These are phyloP conservation scores for Trididemnum miniatum DNA, from an alignment of 23 tunicate species.

Conservation along the genomic window DNA sequence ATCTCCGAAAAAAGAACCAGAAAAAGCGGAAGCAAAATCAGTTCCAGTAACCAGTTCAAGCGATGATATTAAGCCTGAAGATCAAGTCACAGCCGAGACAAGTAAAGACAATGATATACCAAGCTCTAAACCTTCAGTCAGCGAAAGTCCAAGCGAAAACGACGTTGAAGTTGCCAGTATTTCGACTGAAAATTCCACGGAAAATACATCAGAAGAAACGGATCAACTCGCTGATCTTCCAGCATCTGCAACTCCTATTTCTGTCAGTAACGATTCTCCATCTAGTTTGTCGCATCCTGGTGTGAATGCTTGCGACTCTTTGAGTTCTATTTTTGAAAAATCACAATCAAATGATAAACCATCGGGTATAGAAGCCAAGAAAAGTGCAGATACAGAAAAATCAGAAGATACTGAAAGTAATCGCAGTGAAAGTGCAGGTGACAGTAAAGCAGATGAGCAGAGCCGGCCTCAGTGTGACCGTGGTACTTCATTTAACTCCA, in stretches of 20 bases:
- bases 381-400: background rate
- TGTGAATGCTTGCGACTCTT: constrained; percentile 20
- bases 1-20: background rate
- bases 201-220: constrained; percentile 20
- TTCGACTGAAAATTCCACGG: background rate
- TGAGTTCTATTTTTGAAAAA: background rate
- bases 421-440: background rate
- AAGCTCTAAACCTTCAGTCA: background rate
- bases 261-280: background rate
- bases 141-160: background rate
- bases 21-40: background rate
- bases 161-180: constrained; percentile 1
- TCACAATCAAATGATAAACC: constrained; percentile 1
- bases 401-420: background rate
- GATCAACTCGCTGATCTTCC: constrained; percentile 43
- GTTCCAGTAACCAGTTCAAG: background rate
- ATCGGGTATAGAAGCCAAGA: constrained; percentile 7
- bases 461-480: background rate
- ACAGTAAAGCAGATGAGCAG: background rate
- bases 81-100: background rate
- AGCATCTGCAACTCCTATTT: background rate
- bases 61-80: too few relatives aligned
- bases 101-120: background rate
- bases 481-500: constrained; percentile 61
- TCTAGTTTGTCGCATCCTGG: background rate